Evolutionary conservation across 2,888 invertebrate species (phyloP).

Genomic region (Tetragonisca angustula): DNA sequence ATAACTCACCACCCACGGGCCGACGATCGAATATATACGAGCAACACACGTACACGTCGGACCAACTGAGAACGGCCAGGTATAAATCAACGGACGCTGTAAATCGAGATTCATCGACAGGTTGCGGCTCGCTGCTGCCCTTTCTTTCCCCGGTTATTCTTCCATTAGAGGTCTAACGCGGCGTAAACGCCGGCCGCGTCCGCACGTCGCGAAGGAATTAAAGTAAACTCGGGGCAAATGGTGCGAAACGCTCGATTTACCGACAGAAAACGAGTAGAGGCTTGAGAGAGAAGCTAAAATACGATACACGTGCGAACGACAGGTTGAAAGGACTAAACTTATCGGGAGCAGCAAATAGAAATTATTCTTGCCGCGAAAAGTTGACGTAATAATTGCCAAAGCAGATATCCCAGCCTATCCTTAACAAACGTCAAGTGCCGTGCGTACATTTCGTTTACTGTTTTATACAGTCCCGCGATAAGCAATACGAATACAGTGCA

Average conservation of each 20-base stretch:
- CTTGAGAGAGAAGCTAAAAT: background rate
- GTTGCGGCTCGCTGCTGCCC: constrained; percentile 25
- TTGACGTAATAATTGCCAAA: no score
- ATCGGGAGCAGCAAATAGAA: no score
- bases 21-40: no score
- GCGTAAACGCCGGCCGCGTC: constrained; percentile 43
- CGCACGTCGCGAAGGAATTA: constrained; percentile 48
- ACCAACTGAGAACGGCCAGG: background rate
- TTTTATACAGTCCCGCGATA: no score
- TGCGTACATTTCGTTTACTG: no score
- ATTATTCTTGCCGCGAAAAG: no score
- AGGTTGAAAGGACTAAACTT: constrained; percentile 13
- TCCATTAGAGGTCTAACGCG: constrained; percentile 55
- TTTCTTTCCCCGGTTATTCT: constrained; percentile 49
- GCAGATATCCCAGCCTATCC: no score
- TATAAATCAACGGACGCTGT: constrained; percentile 62
- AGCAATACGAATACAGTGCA: no score
- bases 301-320: background rate
- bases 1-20: no score
- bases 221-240: constrained; percentile 53
- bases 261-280: no score
- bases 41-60: background rate
- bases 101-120: constrained; percentile 64
- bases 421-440: no score
- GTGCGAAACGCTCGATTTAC: background rate